Evolutionary conservation across 2,797 vertebrate genomes (phyloP), one percentile per base, ranked within the genome.

Genomic region (Coreius guichenoti): DNA sequence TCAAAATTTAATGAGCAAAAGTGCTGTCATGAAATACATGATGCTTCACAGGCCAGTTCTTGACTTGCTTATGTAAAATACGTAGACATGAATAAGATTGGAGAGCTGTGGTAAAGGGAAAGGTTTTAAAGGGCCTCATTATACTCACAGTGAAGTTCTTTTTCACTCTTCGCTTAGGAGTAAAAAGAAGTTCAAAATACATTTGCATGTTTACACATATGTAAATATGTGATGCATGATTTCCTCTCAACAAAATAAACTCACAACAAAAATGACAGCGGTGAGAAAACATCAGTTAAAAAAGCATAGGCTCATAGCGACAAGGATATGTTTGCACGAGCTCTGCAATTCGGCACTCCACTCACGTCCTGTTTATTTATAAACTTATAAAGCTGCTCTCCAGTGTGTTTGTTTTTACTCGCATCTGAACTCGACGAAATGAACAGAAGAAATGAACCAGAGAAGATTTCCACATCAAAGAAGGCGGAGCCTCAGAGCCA

Each of bases 1-100:
- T 84, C 87, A 87, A 79, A 80, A 47, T 77, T 36, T 75, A 87
- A 85, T 80, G 61, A 82, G 78, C 74, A 79, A 84, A 74, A 68
- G 45, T 84, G 79, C 83, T 83, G 77, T 81, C 56, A 80, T 68
- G 58, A 81, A 81, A 88, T 61, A 58, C 83, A 79, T 68, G 7
- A 89, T 82, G 31, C 63, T 73, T 77, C 78, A 51, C 33, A 39
- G 56, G 67, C 23, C 17, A 49, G 45, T 72, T 81, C 36, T 73
- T 51, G 33, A 31, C 73, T 65, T 69, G 72, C 47, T 72, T 70
- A 21, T 61, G 19, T 12, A n/a, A 54, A 58, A 61, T 2, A 21
- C 1, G 3, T 11, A 16, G 26, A 49, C 12, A 23, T 23, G 39
- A 65, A 47, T 67, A 80, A 23, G 26, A 78, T 63, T 45, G 14